phyloP scores from a whole-genome alignment of 2,113 vertebrate genomes.

The Herpailurus yagouaroundi region DNA sequence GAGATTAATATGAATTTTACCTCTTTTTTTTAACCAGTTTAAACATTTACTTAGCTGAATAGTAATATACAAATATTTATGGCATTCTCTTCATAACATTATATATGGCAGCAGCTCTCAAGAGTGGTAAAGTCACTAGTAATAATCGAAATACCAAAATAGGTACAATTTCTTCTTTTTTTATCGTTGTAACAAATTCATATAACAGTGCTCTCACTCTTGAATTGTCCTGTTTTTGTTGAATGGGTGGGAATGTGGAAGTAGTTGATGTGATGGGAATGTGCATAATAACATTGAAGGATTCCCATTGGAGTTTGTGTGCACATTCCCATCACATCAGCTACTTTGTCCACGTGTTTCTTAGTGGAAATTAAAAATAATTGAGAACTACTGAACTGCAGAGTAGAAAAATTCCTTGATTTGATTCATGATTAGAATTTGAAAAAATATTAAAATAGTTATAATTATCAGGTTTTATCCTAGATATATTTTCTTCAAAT shows the following conservation, averaged over 20 bases:
- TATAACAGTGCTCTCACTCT: not conserved
- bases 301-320: not conserved
- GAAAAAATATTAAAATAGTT: not conserved
- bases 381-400: not conserved
- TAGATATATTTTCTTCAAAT: constrained; percentile 16
- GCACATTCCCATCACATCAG: no score
- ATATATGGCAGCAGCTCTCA: not conserved
- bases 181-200: not conserved
- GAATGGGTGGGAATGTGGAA: not conserved
- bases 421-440: constrained; percentile 14
- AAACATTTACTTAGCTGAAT: not conserved
- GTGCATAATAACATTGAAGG: not conserved
- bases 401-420: not conserved
- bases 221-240: not conserved
- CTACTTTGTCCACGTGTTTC: not conserved
- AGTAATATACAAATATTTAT: not conserved
- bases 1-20: not conserved
- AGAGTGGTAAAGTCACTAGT: not conserved
- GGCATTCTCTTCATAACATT: not conserved
- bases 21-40: not conserved
- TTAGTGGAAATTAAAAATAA: not conserved
- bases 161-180: not conserved
- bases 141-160: constrained; percentile 37
- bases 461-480: constrained; percentile 29
- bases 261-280: not conserved